A percentile compares a stretch with the other conserved stretches of the same genome.
These are phyloP conservation scores for Schlechtendalia chinensis DNA, from an alignment of 1,140 invertebrate species.

Conservation along the genomic window DNA sequence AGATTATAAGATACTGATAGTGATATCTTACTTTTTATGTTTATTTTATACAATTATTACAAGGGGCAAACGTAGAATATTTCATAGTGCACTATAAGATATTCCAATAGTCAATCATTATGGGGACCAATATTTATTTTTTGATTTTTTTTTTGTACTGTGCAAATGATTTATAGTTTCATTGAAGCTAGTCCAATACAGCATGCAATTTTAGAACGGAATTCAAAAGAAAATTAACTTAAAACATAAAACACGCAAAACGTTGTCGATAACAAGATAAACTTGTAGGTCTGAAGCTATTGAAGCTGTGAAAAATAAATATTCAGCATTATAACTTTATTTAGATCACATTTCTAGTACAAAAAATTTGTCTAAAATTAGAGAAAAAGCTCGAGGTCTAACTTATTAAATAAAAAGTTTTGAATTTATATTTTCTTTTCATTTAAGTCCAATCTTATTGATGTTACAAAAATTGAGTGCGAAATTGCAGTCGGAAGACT, in stretches of 20 bases:
- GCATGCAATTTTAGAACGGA: background rate
- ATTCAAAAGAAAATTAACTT: slow-evolving; percentile 20
- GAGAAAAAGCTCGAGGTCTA: background rate
- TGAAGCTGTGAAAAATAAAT: background rate
- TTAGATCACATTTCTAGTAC: background rate
- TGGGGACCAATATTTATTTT: too few species aligned
- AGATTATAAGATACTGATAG: too few species aligned
- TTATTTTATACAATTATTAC: too few species aligned
- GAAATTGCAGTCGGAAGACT: slow-evolving; percentile 32
- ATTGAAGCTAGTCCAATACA: slow-evolving; percentile 1
- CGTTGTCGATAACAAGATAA: background rate
- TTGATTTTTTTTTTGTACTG: slow-evolving; percentile 11
- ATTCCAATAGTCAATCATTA: too few species aligned
- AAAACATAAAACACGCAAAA: background rate
- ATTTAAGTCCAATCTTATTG: slow-evolving; percentile 48
- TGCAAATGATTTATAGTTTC: slow-evolving; percentile 13
- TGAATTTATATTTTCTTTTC: slow-evolving; percentile 47
- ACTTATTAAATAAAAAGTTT: background rate
- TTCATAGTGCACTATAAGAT: too few species aligned
- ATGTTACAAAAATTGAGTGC: slow-evolving; percentile 50
- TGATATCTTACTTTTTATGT: too few species aligned
- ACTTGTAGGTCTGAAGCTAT: slow-evolving; percentile 8
- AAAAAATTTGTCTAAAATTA: background rate
- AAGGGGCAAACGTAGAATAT: too few species aligned
- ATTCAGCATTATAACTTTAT: background rate